Conservation (phyloP, 1,140 invertebrate species). For the Nebria ingens region DNA sequence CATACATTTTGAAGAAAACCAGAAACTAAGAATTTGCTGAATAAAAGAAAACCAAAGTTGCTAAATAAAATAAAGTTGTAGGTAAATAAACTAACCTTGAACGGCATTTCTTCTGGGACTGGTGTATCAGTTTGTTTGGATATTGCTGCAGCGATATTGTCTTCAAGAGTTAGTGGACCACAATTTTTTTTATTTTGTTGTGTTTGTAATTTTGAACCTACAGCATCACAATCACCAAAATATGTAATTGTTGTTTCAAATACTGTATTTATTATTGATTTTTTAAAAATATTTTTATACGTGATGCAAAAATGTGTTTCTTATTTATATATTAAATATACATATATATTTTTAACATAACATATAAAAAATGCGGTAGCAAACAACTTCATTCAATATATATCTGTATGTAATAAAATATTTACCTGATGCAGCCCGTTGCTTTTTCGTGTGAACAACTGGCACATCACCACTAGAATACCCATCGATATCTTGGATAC, state of each 20-base stretch:
- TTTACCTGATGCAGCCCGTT: slow-evolving; percentile 16
- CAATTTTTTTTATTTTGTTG: slow-evolving; percentile 19
- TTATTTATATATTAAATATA: no score
- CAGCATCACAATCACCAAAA: no score
- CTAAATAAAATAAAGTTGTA: no score
- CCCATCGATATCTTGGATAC: slow-evolving; percentile 30
- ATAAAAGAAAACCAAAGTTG: no score
- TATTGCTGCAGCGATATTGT: slow-evolving; percentile 41
- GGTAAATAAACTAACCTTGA: slow-evolving; percentile 46
- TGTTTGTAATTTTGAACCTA: slow-evolving; percentile 19
- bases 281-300: no score
- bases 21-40: no score
- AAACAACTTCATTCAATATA: not conserved
- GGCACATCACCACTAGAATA: slow-evolving; percentile 17
- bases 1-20: no score
- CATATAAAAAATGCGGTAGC: not conserved
- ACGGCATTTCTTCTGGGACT: slow-evolving; percentile 41
- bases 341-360: no score
- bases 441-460: slow-evolving; percentile 16
- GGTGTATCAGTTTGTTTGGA: slow-evolving; percentile 30
- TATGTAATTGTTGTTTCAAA: no score
- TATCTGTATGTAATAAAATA: not conserved
- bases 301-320: no score
- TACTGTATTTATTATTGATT: no score
- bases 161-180: slow-evolving; percentile 28